Evolutionary conservation across 1,140 invertebrate genomes (phyloP).

Genomic region (Daktulosphaira vitifoliae): DNA sequence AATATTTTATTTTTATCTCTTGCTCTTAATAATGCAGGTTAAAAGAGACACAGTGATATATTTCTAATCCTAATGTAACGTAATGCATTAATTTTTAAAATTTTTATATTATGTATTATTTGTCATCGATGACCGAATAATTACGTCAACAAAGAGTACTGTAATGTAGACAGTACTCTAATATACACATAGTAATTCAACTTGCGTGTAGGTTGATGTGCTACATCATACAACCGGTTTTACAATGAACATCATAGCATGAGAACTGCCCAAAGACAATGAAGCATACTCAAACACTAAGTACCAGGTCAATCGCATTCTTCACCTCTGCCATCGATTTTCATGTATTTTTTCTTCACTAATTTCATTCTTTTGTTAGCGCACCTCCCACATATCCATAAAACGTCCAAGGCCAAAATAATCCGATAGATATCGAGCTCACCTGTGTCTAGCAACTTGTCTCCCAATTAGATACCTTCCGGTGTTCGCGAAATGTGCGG

Average conservation of each 20-base stretch:
- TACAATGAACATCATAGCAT: neutral
- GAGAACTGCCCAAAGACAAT: slow-evolving; percentile 16
- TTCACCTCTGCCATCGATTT: slow-evolving; percentile 20
- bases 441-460: no score
- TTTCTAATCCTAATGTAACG: no score
- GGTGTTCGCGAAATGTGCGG: no score
- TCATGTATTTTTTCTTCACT: neutral
- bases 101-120: no score
- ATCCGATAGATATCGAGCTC: neutral
- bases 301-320: slow-evolving; percentile 27
- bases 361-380: slow-evolving; percentile 2
- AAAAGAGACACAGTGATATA: no score
- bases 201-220: neutral
- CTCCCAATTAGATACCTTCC: no score
- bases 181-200: neutral
- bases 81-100: no score
- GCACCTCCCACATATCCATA: neutral
- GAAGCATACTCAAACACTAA: neutral
- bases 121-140: no score
- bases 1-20: no score
- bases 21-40: no score
- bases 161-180: neutral
- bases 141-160: neutral
- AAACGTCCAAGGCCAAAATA: neutral
- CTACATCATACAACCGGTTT: slow-evolving; percentile 5